Conservation (phyloP, 2,797 vertebrate species). For the Danio jaintianensis region DNA sequence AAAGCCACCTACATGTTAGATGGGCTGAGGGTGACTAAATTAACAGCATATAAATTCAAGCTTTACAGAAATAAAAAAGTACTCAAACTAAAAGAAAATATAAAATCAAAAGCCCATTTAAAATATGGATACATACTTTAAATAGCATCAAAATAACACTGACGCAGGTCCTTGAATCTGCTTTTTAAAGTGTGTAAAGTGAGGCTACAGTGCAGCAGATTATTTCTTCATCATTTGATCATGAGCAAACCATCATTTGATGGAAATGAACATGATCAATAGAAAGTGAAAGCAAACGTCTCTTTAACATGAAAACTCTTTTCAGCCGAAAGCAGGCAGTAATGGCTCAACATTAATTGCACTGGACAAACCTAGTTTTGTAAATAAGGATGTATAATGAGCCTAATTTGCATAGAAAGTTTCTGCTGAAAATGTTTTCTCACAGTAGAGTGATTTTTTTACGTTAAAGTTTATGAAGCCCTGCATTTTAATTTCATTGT, state of each 20-base stretch:
- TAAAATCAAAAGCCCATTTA: too few species aligned
- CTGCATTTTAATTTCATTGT: too few species aligned
- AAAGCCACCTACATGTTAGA: too few species aligned
- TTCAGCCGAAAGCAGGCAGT: neutral
- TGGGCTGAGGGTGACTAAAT: too few species aligned
- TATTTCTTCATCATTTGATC: neutral
- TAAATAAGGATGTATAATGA: neutral
- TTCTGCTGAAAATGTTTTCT: neutral
- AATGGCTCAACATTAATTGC: constrained; percentile 4
- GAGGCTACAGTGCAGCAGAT: neutral
- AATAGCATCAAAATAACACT: neutral
- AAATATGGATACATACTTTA: neutral
- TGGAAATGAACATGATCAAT: neutral
- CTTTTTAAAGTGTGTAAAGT: neutral
- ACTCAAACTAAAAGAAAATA: too few species aligned
- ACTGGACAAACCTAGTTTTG: neutral
- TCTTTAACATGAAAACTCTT: neutral
- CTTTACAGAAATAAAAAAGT: too few species aligned
- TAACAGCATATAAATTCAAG: too few species aligned
- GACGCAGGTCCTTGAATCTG: neutral
- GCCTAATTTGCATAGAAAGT: constrained; percentile 1
- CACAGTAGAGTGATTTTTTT: neutral
- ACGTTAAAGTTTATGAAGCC: neutral
- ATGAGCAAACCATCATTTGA: neutral
- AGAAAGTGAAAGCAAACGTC: constrained; percentile 5